These are phyloP conservation scores for Holothuria glaberrima DNA, from an alignment of 35 echinoderm and acorn worm genomes.

Conservation along the genomic window DNA sequence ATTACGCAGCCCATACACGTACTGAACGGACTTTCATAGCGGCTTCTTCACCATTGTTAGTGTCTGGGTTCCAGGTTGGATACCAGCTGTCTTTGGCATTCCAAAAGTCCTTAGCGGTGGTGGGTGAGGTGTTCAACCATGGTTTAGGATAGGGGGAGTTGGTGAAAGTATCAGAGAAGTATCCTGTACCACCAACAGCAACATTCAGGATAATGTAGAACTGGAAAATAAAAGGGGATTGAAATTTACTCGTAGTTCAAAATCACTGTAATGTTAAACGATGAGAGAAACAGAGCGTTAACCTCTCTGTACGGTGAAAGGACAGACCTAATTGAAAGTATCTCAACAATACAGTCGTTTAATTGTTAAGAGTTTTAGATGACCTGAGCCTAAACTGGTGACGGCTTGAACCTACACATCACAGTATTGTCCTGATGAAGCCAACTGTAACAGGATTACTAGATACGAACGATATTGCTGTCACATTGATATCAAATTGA, in stretches of 20 bases:
- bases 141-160: slow-evolving; percentile 78
- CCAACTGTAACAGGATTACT: no score
- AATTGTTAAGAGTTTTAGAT: no score
- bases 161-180: slow-evolving; percentile 65
- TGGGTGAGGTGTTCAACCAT: slow-evolving; percentile 82
- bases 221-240: slow-evolving; percentile 43
- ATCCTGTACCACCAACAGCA: slow-evolving; percentile 82
- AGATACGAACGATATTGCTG: no score
- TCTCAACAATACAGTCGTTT: no score
- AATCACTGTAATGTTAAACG: no score
- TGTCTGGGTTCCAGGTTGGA: slow-evolving; percentile 84
- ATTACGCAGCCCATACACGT: slow-evolving; percentile 64
- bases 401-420: no score
- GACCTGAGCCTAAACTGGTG: no score
- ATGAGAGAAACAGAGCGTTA: no score
- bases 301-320: not conserved
- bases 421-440: no score
- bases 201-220: slow-evolving; percentile 98
- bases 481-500: no score
- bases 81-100: slow-evolving; percentile 63
- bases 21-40: slow-evolving; percentile 92
- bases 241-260: no score
- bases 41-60: slow-evolving; percentile 91
- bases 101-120: slow-evolving; percentile 77
- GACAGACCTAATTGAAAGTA: not conserved